Evolutionary conservation across 2,888 invertebrate genomes (phyloP).

Genomic region (Xestia ashworthii): DNA sequence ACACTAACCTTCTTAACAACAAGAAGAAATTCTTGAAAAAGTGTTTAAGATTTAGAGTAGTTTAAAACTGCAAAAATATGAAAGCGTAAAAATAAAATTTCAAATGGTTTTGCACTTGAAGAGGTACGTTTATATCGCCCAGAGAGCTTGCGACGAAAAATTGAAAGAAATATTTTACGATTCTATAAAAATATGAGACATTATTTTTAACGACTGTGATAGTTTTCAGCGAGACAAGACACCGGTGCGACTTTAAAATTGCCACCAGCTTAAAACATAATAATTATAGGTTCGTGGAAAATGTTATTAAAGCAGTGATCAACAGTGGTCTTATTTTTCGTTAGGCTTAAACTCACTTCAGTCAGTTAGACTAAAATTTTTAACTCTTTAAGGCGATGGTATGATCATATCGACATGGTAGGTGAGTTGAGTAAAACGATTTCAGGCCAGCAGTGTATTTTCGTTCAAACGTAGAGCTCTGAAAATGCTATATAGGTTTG

Average conservation of each 20-base stretch:
- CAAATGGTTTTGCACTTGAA: constrained; percentile 34
- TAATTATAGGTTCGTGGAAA: not conserved
- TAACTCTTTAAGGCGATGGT: not conserved
- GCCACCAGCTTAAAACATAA: not conserved
- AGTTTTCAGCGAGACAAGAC: constrained; percentile 29
- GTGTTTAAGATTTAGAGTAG: constrained; percentile 16
- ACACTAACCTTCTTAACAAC: not conserved
- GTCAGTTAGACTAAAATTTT: not conserved
- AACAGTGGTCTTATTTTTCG: not conserved
- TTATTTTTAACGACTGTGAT: constrained; percentile 48
- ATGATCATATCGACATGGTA: not conserved
- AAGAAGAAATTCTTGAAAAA: constrained; percentile 4
- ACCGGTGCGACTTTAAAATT: constrained; percentile 21
- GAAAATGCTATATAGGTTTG: constrained; percentile 25
- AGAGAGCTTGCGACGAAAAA: constrained; percentile 40
- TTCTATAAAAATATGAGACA: constrained; percentile 44
- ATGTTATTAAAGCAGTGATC: not conserved
- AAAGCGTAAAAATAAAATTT: constrained; percentile 39
- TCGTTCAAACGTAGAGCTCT: constrained; percentile 2
- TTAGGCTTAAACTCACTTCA: not conserved
- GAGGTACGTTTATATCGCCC: constrained; percentile 32
- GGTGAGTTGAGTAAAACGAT: not conserved
- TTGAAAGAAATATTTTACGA: constrained; percentile 33
- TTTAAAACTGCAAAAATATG: constrained; percentile 35
- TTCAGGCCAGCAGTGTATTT: constrained; percentile 1